These are phyloP conservation scores for Gymnoscopelus microlampas DNA, from an alignment of 2,797 vertebrate genomes.

Conservation along the genomic window DNA sequence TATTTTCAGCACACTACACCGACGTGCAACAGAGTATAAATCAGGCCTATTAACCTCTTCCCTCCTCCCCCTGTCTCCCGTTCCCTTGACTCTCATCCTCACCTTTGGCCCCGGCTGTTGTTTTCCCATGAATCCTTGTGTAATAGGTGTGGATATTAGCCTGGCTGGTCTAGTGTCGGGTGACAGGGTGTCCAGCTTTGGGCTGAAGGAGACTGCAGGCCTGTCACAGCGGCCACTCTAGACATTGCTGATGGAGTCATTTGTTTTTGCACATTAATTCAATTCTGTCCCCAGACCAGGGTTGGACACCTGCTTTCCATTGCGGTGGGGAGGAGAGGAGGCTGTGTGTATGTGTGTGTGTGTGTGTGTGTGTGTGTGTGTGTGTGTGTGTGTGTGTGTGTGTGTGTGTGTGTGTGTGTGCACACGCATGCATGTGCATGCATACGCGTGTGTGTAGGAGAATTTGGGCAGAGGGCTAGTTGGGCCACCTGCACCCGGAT, in stretches of 20 bases:
- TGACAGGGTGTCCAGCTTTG: conserved; percentile 61
- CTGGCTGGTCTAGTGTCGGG: conserved; percentile 63
- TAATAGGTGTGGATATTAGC: conserved; percentile 77
- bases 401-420: background rate
- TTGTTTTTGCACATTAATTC: conserved; percentile 85
- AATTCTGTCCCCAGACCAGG: conserved; percentile 82
- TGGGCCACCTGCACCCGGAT: background rate
- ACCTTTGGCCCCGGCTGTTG: conserved; percentile 69
- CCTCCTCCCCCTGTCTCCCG: conserved; percentile 11
- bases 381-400: conserved; percentile 31
- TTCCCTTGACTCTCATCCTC: conserved; percentile 54
- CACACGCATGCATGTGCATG: conserved; percentile 26
- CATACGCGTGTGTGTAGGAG: background rate
- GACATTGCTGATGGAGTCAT: conserved; percentile 83
- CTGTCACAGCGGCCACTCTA: conserved; percentile 75
- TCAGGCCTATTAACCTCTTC: conserved; percentile 30
- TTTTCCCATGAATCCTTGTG: conserved; percentile 75
- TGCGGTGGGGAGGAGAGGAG: conserved; percentile 58
- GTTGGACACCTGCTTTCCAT: conserved; percentile 84
- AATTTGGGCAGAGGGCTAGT: background rate
- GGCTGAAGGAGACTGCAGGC: conserved; percentile 61
- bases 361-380: background rate
- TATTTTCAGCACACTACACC: too few species aligned
- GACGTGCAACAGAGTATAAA: background rate
- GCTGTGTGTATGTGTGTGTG: conserved; percentile 24